Evolutionary conservation across 2,797 vertebrate species (phyloP), one percentile per base, ranked within the genome.

Genomic region (Buceros bicornis): DNA sequence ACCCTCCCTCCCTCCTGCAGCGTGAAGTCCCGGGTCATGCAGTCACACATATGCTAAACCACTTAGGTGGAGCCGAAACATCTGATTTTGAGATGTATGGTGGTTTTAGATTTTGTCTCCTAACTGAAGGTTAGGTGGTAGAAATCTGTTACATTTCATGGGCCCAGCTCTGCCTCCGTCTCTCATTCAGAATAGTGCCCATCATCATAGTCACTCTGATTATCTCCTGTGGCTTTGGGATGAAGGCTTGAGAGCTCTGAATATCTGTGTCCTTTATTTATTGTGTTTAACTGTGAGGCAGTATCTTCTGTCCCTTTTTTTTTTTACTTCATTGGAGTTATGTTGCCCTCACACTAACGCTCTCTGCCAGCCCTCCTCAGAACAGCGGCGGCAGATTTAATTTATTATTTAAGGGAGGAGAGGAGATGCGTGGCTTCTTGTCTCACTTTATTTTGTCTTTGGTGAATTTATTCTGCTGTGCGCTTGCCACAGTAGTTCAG

Each of bases 361-460:
- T 79, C 1, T 56, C 67, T 86, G 50, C 21, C 57, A 92, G 10
- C 4, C 17, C 26, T 81, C 11, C 19, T 62, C 2, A 57, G 50
- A 89, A n/a, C 18, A 81, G 29, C 0, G 0, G 53, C 2, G 0
- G 53, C 2, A 1, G 48, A 72, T n/a, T 73, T 77, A 14, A 28
- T 74, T 72, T 40, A 53, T 76, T 72, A 70, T 87, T 69, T 86
- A 48, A 50, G 8, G 19, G 24, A 65, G 33, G 22, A 65, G 35
- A 70, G 11, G 48, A 83, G 35, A 50, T 11, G 31, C 1, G 0
- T 43, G 73, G 20, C 45, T 76, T 77, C 57, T 64, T 50, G 22
- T 53, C 53, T 83, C 57, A 16, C 24, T 84, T 73, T 81, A 13
- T 87, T 91, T 91, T 93, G 22, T 40, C 65, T 85, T 82, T 33